phyloP scores from a whole-genome alignment of 2,113 vertebrate genomes.

The Clarias macrocephalus region DNA sequence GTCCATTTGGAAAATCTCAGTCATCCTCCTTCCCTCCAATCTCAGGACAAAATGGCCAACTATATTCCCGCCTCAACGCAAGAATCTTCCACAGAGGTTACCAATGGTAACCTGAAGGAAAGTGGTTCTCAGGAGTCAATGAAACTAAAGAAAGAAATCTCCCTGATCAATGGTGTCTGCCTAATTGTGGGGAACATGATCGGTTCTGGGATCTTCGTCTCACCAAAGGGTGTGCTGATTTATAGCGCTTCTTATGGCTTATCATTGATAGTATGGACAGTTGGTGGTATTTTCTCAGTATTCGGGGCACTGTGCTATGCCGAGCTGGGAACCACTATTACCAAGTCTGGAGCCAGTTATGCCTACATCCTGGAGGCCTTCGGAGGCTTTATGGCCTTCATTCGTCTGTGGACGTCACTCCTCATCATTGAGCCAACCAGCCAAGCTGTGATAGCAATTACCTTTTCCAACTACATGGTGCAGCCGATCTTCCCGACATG shows the following conservation, averaged over 20 bases:
- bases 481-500: constrained; percentile 88
- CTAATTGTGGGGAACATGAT: constrained; percentile 96
- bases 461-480: constrained; percentile 92
- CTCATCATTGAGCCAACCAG: constrained; percentile 92
- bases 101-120: constrained; percentile 53
- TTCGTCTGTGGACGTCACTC: constrained; percentile 88
- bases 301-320: constrained; percentile 91
- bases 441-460: constrained; percentile 90
- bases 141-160: constrained; percentile 90
- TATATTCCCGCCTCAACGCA: constrained; percentile 64
- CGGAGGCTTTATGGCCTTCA: constrained; percentile 83
- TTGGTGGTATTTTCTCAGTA: constrained; percentile 86
- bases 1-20: neutral
- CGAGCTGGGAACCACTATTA: constrained; percentile 91
- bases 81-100: constrained; percentile 47
- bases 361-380: constrained; percentile 93
- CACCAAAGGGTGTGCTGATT: constrained; percentile 87
- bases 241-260: constrained; percentile 87
- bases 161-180: constrained; percentile 84
- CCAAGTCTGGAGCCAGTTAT: constrained; percentile 90
- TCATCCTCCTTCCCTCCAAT: neutral
- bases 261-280: constrained; percentile 84
- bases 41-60: constrained; percentile 71
- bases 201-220: constrained; percentile 91
- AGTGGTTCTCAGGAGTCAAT: constrained; percentile 66